Conservation (phyloP, 2,797 vertebrate genomes). For the Urocyon cinereoargenteus region DNA sequence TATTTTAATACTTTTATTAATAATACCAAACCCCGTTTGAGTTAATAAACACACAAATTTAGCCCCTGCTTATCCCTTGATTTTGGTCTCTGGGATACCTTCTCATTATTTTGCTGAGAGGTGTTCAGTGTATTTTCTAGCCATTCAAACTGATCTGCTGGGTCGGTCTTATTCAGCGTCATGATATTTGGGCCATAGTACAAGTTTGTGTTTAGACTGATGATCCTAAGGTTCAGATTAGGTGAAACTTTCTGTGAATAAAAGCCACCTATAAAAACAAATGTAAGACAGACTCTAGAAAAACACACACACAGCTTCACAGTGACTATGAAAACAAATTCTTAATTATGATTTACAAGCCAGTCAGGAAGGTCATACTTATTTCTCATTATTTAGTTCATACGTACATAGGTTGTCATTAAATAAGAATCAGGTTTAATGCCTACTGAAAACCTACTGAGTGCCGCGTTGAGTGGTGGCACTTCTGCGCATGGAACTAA, state of each 20-base stretch:
- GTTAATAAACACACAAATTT: neutral
- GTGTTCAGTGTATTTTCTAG: conserved; percentile 90
- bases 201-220: conserved; percentile 97
- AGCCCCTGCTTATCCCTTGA: neutral
- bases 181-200: conserved; percentile 94
- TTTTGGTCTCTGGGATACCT: conserved; percentile 83
- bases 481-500: neutral
- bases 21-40: neutral
- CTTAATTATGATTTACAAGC: neutral
- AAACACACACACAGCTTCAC: neutral
- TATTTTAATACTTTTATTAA: conserved; percentile 24
- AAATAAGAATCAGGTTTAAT: neutral
- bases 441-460: neutral
- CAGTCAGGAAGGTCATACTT: neutral
- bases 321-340: conserved; percentile 31
- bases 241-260: conserved; percentile 93
- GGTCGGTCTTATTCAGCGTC: conserved; percentile 93
- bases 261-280: conserved; percentile 92
- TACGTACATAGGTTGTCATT: neutral
- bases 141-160: conserved; percentile 95
- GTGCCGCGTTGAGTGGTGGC: too few species aligned
- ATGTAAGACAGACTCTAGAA: conserved; percentile 59
- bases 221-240: conserved; percentile 89
- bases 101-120: conserved; percentile 89
- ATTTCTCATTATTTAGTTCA: neutral